These are phyloP conservation scores for Leptura quadrifasciata DNA, from an alignment of 2,888 invertebrate genomes.

Conservation along the genomic window DNA sequence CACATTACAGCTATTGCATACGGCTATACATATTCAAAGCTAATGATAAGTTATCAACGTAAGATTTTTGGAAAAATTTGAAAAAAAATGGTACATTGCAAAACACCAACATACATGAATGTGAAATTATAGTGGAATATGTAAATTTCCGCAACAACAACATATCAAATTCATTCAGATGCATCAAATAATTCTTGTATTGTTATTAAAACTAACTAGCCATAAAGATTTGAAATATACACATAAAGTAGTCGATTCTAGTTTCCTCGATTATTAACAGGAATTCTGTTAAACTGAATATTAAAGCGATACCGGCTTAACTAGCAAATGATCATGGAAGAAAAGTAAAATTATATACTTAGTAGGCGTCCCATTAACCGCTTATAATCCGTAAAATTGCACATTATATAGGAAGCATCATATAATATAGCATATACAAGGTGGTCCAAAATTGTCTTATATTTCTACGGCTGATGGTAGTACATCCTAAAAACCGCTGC, in stretches of 20 bases:
- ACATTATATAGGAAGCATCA: slow-evolving; percentile 1
- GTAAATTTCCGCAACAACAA: too few species aligned
- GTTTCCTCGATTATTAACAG: neutral
- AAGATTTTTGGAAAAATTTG: too few species aligned
- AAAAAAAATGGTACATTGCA: too few species aligned
- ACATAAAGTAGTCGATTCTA: neutral
- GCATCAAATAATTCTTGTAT: neutral
- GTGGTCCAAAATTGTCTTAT: neutral
- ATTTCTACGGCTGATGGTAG: too few species aligned
- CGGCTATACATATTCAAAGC: too few species aligned
- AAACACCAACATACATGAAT: too few species aligned
- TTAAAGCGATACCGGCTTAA: neutral
- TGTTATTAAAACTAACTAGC: neutral
- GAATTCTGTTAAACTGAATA: neutral
- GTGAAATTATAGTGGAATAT: too few species aligned
- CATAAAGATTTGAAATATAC: neutral
- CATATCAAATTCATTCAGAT: too few species aligned
- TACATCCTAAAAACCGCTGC: too few species aligned
- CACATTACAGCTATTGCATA: neutral
- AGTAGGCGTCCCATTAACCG: neutral
- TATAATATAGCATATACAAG: neutral
- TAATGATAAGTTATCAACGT: too few species aligned
- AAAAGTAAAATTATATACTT: neutral
- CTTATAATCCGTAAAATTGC: slow-evolving; percentile 7
- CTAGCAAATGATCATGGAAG: neutral